Evolutionary conservation across 2,113 vertebrate species (phyloP), one percentile per base, ranked within the genome.

Genomic region (Eidolon helvum): DNA sequence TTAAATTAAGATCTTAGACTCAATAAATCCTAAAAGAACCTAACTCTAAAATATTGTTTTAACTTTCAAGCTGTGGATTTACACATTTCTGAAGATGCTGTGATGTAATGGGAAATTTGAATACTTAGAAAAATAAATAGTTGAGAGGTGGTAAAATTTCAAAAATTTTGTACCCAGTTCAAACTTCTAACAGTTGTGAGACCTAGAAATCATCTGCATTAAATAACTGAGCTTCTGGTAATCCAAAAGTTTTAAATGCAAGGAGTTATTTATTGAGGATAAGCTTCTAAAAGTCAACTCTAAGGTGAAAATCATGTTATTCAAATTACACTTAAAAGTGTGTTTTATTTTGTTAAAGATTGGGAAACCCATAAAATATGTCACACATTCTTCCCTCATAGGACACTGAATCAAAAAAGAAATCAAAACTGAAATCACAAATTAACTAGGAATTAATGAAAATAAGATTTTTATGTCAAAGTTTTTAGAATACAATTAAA

Each of bases 341-440:
- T 82, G 18, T 80, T 96, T 96, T 93, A 80, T 30, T 85, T 77
- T 84, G 50, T 80, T 28, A 69, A 79, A 96, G 65, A 21, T 74
- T 95, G 33, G 43, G 21, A 94, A 95, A 79, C 26, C 45, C 7
- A 40, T 91, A 74, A 89, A 91, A 80, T 65, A 35, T 86, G 24
- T 92, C n/a, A 50, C 7, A 43, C 3, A 38, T 26, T 69, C 38
- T 90, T 75, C 63, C 33, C 65, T 26, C 26, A 12, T 35, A 55
- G 33, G 33, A 6, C 80, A 66, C 35, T 72, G 24, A 57, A 80
- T 91, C 9, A 55, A 77, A 96, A 92, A 82, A 40, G 33, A 95
- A 77, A 63, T 63, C 14, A 90, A 94, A 89, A 80, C 22, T 35
- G n/a, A 94, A 86, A 82, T 92, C 26, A 57, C 38, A 89, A 85